phyloP scores from a whole-genome alignment of 2,888 invertebrate species.

The Caenorhabditis sp. region DNA sequence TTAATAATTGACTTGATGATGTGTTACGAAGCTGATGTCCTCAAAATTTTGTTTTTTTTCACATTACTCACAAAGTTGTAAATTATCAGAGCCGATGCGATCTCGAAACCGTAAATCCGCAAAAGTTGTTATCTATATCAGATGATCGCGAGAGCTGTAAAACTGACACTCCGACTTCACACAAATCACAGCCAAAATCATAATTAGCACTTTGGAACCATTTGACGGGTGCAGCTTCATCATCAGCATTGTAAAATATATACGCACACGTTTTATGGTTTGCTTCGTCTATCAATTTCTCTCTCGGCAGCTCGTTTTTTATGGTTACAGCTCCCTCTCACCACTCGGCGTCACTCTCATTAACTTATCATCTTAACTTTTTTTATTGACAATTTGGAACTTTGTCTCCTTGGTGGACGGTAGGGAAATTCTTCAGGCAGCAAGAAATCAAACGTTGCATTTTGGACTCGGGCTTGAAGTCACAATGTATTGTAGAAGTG shows the following conservation, averaged over 20 bases:
- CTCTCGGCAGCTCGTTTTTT: slow-evolving; percentile 34
- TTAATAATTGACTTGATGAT: slow-evolving; percentile 1
- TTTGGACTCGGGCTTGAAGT: background rate
- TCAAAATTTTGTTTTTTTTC: background rate
- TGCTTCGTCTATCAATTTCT: slow-evolving; percentile 1
- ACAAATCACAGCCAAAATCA: background rate
- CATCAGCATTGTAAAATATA: slow-evolving; percentile 24
- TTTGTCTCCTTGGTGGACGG: slow-evolving; percentile 22
- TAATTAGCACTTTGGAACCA: slow-evolving; percentile 38
- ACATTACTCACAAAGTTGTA: background rate
- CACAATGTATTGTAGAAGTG: too few species aligned
- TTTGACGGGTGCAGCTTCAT: slow-evolving; percentile 14
- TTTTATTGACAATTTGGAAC: slow-evolving; percentile 50
- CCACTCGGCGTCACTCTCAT: slow-evolving; percentile 54
- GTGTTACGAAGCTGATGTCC: background rate
- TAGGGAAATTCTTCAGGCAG: background rate
- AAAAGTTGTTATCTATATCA: background rate
- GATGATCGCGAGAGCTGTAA: background rate
- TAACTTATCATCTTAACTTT: slow-evolving; percentile 44
- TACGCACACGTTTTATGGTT: slow-evolving; percentile 39
- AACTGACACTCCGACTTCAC: background rate
- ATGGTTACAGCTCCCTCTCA: slow-evolving; percentile 24
- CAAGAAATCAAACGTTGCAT: background rate
- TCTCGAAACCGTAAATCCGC: too few species aligned
- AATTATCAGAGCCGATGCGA: background rate